Conservation (phyloP, 2,888 invertebrate genomes). For the Chloroclystis v-ata region DNA sequence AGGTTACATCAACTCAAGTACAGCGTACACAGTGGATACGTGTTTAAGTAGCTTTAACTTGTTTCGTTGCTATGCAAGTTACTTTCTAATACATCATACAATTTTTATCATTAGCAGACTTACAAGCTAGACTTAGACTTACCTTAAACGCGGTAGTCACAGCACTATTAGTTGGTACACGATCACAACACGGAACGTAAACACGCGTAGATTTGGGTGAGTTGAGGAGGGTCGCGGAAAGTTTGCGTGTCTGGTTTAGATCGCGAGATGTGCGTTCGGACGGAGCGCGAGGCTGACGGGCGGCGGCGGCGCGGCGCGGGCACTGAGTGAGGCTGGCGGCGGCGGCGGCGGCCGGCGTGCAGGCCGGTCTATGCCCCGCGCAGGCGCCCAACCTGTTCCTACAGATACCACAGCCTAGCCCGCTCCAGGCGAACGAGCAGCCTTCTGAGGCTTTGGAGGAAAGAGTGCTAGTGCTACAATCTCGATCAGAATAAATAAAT, state of each 20-base stretch:
- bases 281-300: conserved; percentile 50
- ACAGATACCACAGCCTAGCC: conserved; percentile 42
- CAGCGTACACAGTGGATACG: conserved; percentile 54
- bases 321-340: conserved; percentile 60
- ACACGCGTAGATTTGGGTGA: conserved; percentile 13
- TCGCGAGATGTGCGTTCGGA: conserved; percentile 31
- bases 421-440: no score
- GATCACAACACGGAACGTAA: conserved; percentile 43
- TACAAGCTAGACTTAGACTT: conserved; percentile 30
- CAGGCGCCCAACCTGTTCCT: conserved; percentile 72
- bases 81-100: conserved; percentile 71
- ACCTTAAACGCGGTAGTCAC: conserved; percentile 61
- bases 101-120: conserved; percentile 30
- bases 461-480: no score
- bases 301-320: conserved; percentile 69
- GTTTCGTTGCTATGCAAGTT: conserved; percentile 66
- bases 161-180: conserved; percentile 64
- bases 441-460: no score
- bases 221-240: conserved; percentile 29
- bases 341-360: conserved; percentile 49
- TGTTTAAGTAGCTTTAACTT: conserved; percentile 58
- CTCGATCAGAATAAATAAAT: no score
- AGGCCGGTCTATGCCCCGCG: conserved; percentile 59
- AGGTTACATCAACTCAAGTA: conserved; percentile 67
- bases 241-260: conserved; percentile 35